phyloP scores from a whole-genome alignment of 2,888 invertebrate species.

The Petrophora chlorosata region DNA sequence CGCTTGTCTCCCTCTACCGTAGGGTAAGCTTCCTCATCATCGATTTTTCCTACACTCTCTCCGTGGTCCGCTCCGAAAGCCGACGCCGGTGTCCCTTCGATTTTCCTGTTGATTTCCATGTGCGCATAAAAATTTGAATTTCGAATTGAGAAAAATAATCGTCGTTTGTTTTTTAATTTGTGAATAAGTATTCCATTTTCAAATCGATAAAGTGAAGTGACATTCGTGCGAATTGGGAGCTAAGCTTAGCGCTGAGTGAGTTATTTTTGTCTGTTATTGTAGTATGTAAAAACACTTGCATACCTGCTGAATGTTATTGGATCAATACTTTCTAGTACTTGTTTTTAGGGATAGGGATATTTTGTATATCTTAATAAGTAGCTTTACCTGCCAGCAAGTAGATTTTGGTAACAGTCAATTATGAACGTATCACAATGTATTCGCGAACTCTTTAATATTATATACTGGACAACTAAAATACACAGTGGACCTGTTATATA shows the following conservation, averaged over 20 bases:
- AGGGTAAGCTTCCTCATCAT: conserved; percentile 12
- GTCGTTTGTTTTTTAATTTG: background rate
- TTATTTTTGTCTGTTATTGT: background rate
- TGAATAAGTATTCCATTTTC: background rate
- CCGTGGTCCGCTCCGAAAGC: conserved; percentile 2
- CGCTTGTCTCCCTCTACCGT: conserved; percentile 7
- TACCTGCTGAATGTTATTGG: too few species aligned
- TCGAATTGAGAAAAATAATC: background rate
- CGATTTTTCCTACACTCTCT: conserved; percentile 22
- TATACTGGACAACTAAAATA: too few species aligned
- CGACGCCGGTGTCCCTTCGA: conserved; percentile 7
- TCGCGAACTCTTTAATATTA: too few species aligned
- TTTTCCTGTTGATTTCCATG: conserved; percentile 24
- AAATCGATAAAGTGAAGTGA: conserved; percentile 18
- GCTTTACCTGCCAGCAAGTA: too few species aligned
- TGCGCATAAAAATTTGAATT: conserved; percentile 3
- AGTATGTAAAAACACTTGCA: too few species aligned
- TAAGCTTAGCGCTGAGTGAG: conserved; percentile 3
- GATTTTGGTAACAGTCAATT: too few species aligned
- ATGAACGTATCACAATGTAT: too few species aligned
- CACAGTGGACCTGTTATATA: too few species aligned
- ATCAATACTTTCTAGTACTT: too few species aligned
- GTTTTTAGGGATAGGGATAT: too few species aligned
- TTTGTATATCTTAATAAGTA: too few species aligned
- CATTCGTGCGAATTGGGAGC: background rate